Conservation (phyloP, 2,113 vertebrate species). For the Entomyzon cyanotis region DNA sequence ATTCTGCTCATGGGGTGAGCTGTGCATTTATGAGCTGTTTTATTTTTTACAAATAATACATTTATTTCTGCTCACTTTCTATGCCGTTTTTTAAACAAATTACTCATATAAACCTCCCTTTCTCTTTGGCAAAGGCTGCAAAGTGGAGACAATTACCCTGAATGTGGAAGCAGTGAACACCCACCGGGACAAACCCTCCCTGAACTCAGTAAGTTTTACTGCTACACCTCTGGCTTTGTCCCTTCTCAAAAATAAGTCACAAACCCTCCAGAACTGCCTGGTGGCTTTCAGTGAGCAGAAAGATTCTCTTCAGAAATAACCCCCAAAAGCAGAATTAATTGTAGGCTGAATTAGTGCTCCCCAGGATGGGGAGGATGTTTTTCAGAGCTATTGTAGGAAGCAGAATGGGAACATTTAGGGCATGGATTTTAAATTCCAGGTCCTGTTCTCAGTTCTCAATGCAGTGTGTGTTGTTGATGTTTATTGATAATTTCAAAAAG, state of each 20-base stretch:
- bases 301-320: not conserved
- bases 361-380: not conserved
- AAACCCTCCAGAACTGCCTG: not conserved
- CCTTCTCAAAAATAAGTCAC: not conserved
- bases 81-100: not conserved
- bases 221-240: not conserved
- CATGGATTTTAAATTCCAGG: not conserved
- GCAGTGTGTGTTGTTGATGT: not conserved
- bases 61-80: not conserved
- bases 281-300: not conserved
- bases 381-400: not conserved
- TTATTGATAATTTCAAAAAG: fast-evolving
- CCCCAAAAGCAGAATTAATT: not conserved
- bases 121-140: constrained; percentile 82
- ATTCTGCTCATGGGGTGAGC: fast-evolving
- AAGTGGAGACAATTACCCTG: constrained; percentile 90
- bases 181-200: constrained; percentile 86
- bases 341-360: not conserved
- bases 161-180: constrained; percentile 95
- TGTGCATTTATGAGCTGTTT: not conserved
- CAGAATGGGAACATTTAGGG: not conserved
- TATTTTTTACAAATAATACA: fast-evolving
- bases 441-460: fast-evolving
- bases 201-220: constrained; percentile 77
- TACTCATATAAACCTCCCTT: not conserved